Evolutionary conservation across 53 echinoderm and acorn worm genomes (phyloP), one percentile per base, ranked within the genome.

Genomic region (Hippasteria phrygiana): DNA sequence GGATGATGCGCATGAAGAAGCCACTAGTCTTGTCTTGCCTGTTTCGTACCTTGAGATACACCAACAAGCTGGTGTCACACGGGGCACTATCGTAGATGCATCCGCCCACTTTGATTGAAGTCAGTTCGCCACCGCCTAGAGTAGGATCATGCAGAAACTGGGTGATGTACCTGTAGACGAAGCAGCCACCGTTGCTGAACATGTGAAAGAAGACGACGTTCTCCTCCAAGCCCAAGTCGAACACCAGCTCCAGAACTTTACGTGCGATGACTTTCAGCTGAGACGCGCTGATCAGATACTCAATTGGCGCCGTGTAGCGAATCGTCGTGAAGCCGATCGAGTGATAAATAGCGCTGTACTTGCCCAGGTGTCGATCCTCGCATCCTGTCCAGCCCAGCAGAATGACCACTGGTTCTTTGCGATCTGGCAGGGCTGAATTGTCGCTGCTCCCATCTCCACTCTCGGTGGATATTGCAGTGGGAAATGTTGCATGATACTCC

Each of bases 401-500:
- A 55, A 96, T 84, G 26, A 98, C 94, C n/a, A 94, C 93, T 28
- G 98, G 94, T 56, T 93, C 97, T 34, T 71, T 82, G 31, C 83
- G 66, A 41, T 71, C 75, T 33, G 51, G 16, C 10, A 14, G 32
- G 4, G 55, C 62, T 12, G 50, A 43, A 16, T 39, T 70, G 43
- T 43, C 71, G 33, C 89, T 71, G 24, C 54, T 81, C 22, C 66
- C 91, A 17, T 72, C 84, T 13, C 16, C 70, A 10, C 34, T 43
- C 26, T 67, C 90, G 1, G 93, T 46, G 12, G 93, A 91, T 62
- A 96, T 70, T 28, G 94, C 92, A 12, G 97, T 92, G 26, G 97
- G 97, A 74, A 97, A 97, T n/a, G 95, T 95, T 17, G 94, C 95
- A 89, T 97, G 95, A 62, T 93, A 97, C 29, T 96, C 97, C 16